Conservation (phyloP, 2,797 vertebrate genomes). For the Hirundo rustica region DNA sequence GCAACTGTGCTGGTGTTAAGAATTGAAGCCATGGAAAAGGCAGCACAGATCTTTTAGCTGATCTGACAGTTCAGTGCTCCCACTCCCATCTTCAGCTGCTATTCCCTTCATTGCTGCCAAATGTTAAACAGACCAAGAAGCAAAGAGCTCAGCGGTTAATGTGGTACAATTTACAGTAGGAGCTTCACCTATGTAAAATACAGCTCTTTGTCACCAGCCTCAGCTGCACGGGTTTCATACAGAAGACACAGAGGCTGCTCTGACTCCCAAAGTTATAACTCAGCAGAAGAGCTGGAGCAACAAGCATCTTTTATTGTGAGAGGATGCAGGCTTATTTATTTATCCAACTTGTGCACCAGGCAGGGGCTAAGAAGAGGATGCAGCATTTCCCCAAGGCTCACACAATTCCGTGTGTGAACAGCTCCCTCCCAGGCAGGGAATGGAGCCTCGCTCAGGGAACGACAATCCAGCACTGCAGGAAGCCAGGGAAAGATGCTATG, state of each 20-base stretch:
- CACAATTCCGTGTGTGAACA: background rate
- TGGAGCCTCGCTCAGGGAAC: background rate
- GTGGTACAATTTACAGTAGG: background rate
- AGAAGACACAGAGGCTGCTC: background rate
- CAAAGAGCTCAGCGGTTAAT: conserved; percentile 35
- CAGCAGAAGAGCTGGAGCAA: background rate
- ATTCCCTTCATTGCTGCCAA: background rate
- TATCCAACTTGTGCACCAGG: background rate
- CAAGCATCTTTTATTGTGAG: conserved; percentile 13
- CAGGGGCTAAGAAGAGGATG: background rate
- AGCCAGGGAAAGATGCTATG: background rate
- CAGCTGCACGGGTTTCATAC: background rate
- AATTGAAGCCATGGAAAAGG: background rate
- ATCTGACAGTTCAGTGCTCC: background rate
- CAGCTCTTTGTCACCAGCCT: background rate
- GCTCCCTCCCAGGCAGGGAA: background rate
- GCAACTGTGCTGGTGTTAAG: background rate
- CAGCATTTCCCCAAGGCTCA: background rate
- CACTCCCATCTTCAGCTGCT: background rate
- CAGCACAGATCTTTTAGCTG: background rate
- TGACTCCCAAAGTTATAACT: background rate
- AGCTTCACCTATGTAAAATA: conserved; percentile 20
- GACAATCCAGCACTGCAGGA: background rate
- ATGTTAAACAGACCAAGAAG: conserved; percentile 7
- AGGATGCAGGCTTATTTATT: conserved; percentile 29